Conservation (phyloP, 2,888 invertebrate species). For the Himalopsyche japonica region DNA sequence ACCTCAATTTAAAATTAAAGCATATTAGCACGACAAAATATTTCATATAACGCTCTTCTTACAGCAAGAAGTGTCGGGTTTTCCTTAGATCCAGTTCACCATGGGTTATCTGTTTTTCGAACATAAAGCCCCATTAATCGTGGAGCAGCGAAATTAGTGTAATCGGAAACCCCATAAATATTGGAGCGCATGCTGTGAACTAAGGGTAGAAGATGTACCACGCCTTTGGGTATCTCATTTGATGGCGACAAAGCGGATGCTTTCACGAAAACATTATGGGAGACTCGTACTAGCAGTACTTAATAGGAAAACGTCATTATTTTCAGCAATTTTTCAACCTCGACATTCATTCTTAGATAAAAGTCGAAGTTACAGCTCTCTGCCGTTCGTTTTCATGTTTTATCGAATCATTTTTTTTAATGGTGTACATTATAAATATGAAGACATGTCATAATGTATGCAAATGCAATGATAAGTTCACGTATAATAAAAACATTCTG, state of each 20-base stretch:
- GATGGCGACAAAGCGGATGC: constrained; percentile 6
- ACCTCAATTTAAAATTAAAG: background rate
- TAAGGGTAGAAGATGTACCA: background rate
- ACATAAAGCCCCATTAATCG: constrained; percentile 29
- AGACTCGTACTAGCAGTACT: background rate
- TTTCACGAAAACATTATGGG: background rate
- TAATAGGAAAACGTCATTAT: background rate
- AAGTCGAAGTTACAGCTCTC: too few species aligned
- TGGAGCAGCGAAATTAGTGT: constrained; percentile 34
- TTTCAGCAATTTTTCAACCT: background rate
- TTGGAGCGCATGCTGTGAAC: constrained; percentile 4
- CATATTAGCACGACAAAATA: background rate
- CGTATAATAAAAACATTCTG: too few species aligned
- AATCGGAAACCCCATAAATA: constrained; percentile 38
- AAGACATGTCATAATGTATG: too few species aligned
- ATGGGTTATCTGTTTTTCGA: constrained; percentile 18
- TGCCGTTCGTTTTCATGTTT: too few species aligned
- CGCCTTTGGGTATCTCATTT: constrained; percentile 5
- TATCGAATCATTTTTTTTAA: too few species aligned
- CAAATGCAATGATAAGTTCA: too few species aligned
- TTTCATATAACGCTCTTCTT: background rate
- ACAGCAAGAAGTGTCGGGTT: background rate
- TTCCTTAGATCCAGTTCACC: constrained; percentile 6
- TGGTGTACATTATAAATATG: too few species aligned
- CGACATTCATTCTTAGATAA: too few species aligned